Evolutionary conservation across 2,113 vertebrate genomes (phyloP).

Genomic region (Hemichromis elongatus): DNA sequence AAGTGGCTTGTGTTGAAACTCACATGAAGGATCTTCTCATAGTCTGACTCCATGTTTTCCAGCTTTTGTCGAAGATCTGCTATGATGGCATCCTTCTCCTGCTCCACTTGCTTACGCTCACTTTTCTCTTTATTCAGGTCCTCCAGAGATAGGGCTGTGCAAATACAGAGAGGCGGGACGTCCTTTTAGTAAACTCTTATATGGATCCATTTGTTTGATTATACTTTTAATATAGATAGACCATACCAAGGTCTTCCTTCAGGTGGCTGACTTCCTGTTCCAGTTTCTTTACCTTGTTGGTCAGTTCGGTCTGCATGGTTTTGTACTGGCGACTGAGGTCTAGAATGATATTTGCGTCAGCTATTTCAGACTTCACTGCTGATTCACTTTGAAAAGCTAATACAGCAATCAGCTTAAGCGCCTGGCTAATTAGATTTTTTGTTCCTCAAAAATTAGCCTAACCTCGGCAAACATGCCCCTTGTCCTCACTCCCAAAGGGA

Average conservation of each 20-base stretch:
- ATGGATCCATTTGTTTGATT: background rate
- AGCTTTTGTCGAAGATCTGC: constrained; percentile 65
- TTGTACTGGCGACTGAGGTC: constrained; percentile 68
- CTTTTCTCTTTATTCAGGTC: constrained; percentile 41
- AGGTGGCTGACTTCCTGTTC: constrained; percentile 64
- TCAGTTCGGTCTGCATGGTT: constrained; percentile 61
- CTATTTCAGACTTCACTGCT: background rate
- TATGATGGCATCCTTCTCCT: constrained; percentile 64
- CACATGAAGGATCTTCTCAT: constrained; percentile 71
- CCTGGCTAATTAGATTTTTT: constrained; percentile 40
- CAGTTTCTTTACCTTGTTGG: constrained; percentile 46
- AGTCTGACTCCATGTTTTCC: constrained; percentile 69
- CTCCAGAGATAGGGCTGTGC: constrained; percentile 55
- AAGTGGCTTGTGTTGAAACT: constrained; percentile 25
- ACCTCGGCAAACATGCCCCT: constrained; percentile 22
- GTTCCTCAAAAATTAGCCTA: constrained; percentile 21
- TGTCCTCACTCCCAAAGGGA: constrained; percentile 3
- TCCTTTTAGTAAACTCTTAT: background rate
- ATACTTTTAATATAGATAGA: background rate
- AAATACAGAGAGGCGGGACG: background rate
- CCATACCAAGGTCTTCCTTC: constrained; percentile 61
- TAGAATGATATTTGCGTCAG: constrained; percentile 27
- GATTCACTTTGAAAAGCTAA: background rate
- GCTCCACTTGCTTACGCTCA: constrained; percentile 19
- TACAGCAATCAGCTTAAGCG: constrained; percentile 27